phyloP scores from a whole-genome alignment of 2,113 vertebrate species.

The Rhadina sibilatrix region DNA sequence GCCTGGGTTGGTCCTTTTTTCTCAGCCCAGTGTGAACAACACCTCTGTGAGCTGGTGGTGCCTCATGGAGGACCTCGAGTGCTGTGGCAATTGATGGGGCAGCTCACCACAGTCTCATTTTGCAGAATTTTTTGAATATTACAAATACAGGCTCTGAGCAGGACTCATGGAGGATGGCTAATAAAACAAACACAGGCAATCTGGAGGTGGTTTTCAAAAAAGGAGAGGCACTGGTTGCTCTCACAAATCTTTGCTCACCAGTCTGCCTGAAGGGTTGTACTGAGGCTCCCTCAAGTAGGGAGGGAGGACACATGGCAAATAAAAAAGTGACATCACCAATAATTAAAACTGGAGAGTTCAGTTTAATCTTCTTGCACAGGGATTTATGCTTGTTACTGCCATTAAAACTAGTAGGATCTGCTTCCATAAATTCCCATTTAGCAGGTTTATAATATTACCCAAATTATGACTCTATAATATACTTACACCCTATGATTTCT shows the following conservation, averaged over 20 bases:
- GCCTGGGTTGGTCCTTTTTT: neutral
- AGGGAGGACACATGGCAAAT: neutral
- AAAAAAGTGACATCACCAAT: neutral
- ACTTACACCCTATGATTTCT: neutral
- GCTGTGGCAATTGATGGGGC: neutral
- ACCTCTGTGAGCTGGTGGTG: neutral
- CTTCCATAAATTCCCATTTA: slow-evolving; percentile 47
- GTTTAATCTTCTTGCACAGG: neutral
- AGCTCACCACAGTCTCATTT: neutral
- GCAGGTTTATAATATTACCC: slow-evolving; percentile 15
- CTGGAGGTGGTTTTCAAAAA: neutral
- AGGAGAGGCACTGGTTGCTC: neutral
- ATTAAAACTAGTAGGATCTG: slow-evolving; percentile 27
- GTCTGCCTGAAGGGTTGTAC: neutral
- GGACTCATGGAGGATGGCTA: neutral
- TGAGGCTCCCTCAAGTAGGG: neutral
- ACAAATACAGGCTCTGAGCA: neutral
- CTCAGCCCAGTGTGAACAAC: neutral
- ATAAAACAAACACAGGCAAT: fast-evolving
- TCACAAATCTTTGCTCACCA: neutral
- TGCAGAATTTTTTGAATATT: neutral
- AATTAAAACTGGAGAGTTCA: neutral
- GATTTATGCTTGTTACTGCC: slow-evolving; percentile 34
- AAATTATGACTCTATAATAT: slow-evolving; percentile 5
- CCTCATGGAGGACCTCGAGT: neutral